Evolutionary conservation across 1,140 invertebrate genomes (phyloP), one percentile per base, ranked within the genome.

Genomic region (Macrostomum lignano): DNA sequence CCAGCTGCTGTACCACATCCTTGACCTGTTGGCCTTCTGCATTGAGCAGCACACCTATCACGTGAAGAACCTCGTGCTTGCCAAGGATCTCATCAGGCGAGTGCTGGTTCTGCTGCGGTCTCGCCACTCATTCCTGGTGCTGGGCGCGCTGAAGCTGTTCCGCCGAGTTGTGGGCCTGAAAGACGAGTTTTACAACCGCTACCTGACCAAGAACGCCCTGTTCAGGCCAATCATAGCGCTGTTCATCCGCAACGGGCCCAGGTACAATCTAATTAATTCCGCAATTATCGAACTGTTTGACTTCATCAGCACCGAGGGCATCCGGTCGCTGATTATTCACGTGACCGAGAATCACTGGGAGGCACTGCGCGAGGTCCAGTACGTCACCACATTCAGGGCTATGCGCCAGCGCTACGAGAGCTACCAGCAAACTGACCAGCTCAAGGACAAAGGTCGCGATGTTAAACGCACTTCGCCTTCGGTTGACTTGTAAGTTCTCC

Each of bases 41-140:
- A 81, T 96, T n/a, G 88, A 96, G 59, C 84, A 94, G 64, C 91
- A 98, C 60, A 78, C 76, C 28, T 93, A 86, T 63, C 82, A 94
- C 57, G 88, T 94, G 49, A 91, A 91, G 55, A 91, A 86, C 49
- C 93, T 79, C 58, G 75, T 94, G 52, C 67, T 94, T 42, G 79
- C 79, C 55, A 91, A 86, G 64, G 82, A 96, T 63, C 64, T 98
- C 39, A 65, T 96, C 32, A 70, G 75, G 51, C 68, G 75, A 56
- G 79, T 96, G 52, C 63, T 94, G 38, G 77, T 94, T 37, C 65
- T 94, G 26, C 82, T 94, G 73, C 82, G 84, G 56, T 93, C 84
- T 19, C 76, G 72, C 47, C 88, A 98, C 60, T 84, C 82, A 44
- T 96, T 96, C 65, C 68, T 98, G 42, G 81, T 86, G 40, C 65